These are phyloP conservation scores for Carposina sasakii DNA, from an alignment of 1,140 invertebrate species.

Conservation along the genomic window DNA sequence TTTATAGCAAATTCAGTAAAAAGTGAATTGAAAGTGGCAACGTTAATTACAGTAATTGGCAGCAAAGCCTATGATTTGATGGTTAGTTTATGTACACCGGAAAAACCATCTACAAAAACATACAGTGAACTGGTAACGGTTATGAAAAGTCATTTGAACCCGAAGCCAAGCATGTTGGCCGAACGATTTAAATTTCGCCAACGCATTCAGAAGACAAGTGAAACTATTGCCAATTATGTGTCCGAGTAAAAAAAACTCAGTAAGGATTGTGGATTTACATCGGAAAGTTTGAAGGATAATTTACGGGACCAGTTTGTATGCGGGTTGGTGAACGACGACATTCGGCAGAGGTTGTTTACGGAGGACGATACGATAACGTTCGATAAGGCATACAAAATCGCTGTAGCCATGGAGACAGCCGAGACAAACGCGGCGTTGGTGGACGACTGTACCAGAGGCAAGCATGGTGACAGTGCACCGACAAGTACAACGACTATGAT, in stretches of 20 bases:
- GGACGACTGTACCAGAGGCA: neutral
- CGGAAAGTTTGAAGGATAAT: slow-evolving; percentile 2
- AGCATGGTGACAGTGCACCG: neutral
- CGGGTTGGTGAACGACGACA: neutral
- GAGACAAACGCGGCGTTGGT: slow-evolving; percentile 2
- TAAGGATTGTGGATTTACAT: neutral
- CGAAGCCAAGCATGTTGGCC: neutral
- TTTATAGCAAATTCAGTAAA: neutral
- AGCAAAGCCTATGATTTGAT: neutral
- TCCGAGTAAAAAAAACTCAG: neutral
- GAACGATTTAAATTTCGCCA: neutral
- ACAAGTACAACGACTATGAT: neutral
- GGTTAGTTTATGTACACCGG: neutral
- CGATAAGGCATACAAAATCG: neutral
- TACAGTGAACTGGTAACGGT: neutral
- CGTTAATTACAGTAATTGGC: neutral
- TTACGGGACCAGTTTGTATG: slow-evolving; percentile 2
- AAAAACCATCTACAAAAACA: neutral
- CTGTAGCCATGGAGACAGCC: slow-evolving; percentile 4
- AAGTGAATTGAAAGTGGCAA: neutral
- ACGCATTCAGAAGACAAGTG: neutral
- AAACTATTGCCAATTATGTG: neutral
- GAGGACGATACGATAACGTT: neutral
- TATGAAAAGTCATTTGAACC: neutral
- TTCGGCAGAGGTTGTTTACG: slow-evolving; percentile 4